Conservation (phyloP, 1,140 invertebrate species). For the Arctopsyche grandis region DNA sequence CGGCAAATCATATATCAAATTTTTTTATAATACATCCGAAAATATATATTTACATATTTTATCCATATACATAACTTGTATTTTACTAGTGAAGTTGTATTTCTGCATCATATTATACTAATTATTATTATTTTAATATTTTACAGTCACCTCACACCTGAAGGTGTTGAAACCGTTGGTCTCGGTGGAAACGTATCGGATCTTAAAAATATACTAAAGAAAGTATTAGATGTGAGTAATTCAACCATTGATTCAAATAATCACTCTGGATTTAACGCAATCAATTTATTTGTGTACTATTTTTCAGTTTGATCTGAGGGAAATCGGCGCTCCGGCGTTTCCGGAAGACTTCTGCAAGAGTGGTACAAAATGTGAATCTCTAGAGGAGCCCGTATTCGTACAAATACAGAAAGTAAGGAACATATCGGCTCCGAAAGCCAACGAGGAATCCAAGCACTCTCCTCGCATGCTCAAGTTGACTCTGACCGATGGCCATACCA, state of each 20-base stretch:
- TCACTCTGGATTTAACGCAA: neutral
- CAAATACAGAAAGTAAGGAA: constrained; percentile 91
- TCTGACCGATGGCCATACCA: constrained; percentile 85
- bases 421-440: constrained; percentile 88
- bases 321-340: constrained; percentile 74
- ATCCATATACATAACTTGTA: too few species aligned
- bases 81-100: too few species aligned
- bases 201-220: constrained; percentile 71
- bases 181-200: constrained; percentile 74
- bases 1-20: too few species aligned
- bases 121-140: constrained; percentile 13
- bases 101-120: too few species aligned
- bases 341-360: constrained; percentile 69
- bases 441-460: constrained; percentile 84
- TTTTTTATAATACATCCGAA: too few species aligned
- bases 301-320: constrained; percentile 79
- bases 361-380: constrained; percentile 63
- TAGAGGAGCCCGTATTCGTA: constrained; percentile 78
- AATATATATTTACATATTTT: too few species aligned
- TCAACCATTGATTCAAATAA: too few species aligned
- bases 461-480: constrained; percentile 85
- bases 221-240: constrained; percentile 80
- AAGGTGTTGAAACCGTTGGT: constrained; percentile 73
- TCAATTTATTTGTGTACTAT: neutral
- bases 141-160: constrained; percentile 75